phyloP scores from a whole-genome alignment of 2,113 vertebrate species.

The Trematomus loennbergii region DNA sequence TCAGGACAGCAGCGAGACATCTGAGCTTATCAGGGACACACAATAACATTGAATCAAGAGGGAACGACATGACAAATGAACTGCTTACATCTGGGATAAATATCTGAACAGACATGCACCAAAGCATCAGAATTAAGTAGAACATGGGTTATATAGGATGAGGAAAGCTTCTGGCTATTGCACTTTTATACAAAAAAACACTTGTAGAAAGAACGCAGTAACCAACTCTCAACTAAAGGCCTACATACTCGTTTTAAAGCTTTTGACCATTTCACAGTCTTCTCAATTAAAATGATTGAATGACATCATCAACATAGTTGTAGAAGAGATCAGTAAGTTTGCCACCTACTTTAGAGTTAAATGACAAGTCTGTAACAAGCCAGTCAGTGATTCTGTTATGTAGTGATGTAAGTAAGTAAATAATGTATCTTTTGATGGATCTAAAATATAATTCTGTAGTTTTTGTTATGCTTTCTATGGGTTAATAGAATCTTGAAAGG shows the following conservation, averaged over 20 bases:
- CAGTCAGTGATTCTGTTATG: background rate
- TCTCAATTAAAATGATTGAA: background rate
- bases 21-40: conserved; percentile 40
- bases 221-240: background rate
- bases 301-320: background rate
- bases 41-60: conserved; percentile 28
- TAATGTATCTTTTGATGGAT: background rate
- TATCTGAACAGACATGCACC: conserved; percentile 14
- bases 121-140: conserved; percentile 1
- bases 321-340: background rate
- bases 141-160: background rate
- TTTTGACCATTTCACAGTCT: background rate
- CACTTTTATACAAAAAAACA: no score
- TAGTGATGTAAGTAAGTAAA: background rate
- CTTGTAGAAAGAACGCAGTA: background rate
- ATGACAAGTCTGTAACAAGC: background rate
- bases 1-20: conserved; percentile 62
- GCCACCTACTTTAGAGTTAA: no score
- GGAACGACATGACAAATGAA: conserved; percentile 21
- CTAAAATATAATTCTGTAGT: background rate
- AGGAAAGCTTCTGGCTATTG: no score
- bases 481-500: background rate
- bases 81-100: conserved; percentile 9
- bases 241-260: background rate
- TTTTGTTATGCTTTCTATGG: background rate